Conservation (phyloP, 2,797 vertebrate genomes). For the Tokudaia muenninki region DNA sequence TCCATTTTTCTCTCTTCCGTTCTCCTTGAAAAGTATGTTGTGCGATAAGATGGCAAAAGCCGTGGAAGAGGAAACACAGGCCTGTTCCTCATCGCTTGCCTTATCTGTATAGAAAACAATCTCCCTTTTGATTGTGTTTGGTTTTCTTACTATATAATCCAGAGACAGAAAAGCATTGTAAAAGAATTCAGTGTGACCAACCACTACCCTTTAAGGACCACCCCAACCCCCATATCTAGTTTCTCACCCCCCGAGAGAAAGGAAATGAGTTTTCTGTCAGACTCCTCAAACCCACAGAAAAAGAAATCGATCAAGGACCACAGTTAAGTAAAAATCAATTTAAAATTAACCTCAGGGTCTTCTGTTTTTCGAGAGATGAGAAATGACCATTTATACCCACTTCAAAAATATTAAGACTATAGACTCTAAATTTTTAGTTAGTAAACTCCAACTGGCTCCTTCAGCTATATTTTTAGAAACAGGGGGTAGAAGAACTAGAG, state of each 20-base stretch:
- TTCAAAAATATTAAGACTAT: slow-evolving; percentile 52
- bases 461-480: slow-evolving; percentile 3
- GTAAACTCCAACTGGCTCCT: not conserved
- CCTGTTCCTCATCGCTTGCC: not conserved
- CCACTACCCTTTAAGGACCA: not conserved
- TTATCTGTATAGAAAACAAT: not conserved
- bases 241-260: not conserved
- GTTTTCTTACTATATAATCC: not conserved
- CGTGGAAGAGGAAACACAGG: not conserved
- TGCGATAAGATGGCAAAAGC: not conserved
- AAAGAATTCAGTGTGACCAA: not conserved
- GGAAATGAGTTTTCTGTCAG: slow-evolving; percentile 72
- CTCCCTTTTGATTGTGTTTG: not conserved
- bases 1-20: not conserved
- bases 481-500: not conserved
- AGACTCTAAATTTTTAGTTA: slow-evolving; percentile 36
- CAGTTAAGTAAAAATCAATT: slow-evolving; percentile 71
- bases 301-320: slow-evolving; percentile 58
- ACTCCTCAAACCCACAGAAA: slow-evolving; percentile 60
- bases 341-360: slow-evolving; percentile 72
- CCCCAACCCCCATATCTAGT: not conserved
- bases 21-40: not conserved
- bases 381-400: not conserved
- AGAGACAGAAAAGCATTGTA: slow-evolving; percentile 1
- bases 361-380: slow-evolving; percentile 53